Percentiles rank a stretch among this genome's conserved stretches.
Evolutionary conservation across 2,888 invertebrate genomes (phyloP).

Genomic region (Catocala nupta): DNA sequence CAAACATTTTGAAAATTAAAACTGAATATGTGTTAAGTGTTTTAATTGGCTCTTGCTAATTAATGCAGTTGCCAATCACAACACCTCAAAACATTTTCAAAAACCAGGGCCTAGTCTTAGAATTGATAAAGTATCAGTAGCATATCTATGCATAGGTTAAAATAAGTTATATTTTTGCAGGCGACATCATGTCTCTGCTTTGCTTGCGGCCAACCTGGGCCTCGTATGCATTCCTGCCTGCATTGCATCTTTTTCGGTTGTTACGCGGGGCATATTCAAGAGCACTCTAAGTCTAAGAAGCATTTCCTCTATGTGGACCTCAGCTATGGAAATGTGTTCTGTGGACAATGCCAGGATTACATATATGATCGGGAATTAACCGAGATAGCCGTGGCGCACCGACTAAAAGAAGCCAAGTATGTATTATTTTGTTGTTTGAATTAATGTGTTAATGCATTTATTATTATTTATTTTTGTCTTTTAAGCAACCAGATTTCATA

Average conservation of each 20-base stretch:
- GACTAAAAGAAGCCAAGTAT: conserved; percentile 87
- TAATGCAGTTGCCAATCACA: no score
- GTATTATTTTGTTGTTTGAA: conserved; percentile 43
- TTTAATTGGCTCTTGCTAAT: no score
- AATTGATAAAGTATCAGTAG: no score
- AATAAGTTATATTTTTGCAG: conserved; percentile 74
- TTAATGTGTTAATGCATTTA: neutral
- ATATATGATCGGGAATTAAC: conserved; percentile 93
- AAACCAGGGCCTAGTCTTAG: no score
- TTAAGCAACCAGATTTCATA: no score
- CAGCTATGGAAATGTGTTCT: conserved; percentile 95
- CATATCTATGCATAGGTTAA: no score
- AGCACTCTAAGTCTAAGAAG: conserved; percentile 93
- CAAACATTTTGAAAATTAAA: no score
- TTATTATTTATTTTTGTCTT: no score
- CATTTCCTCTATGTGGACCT: conserved; percentile 96
- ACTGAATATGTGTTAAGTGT: no score
- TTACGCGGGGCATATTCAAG: conserved; percentile 94
- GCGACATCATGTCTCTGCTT: conserved; percentile 94
- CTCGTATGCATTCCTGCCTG: conserved; percentile 94
- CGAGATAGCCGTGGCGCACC: conserved; percentile 85
- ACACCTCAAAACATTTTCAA: no score
- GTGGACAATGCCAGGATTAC: conserved; percentile 96
- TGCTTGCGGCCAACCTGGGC: conserved; percentile 92
- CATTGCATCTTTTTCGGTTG: conserved; percentile 98